Base-by-base conservation (phyloP, 2,113 vertebrate species). In the Nyctibius bracteatus region DNA sequence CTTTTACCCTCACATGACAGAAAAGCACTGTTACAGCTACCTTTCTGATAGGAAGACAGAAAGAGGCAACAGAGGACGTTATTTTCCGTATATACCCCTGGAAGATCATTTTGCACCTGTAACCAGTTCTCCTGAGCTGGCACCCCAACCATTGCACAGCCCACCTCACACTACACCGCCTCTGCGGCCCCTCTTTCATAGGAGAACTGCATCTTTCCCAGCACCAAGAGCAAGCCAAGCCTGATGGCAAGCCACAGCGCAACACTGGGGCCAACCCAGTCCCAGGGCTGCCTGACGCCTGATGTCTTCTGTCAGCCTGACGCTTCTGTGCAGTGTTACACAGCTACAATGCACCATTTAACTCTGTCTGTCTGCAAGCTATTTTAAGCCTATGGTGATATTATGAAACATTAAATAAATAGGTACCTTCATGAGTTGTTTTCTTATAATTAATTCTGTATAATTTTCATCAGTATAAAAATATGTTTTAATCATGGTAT, bases 91-190 rank as follows among this genome's bases (percentile, higher is more conserved):
- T 11, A 18, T 5, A 7, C 10, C 4, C 9, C 8, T 41, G 8
- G 6, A 70, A 85, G 27, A 68, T 77, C 5, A 17, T 74, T 70
- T 51, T 57, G 8, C 39, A 75, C 33, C 27, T 71, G 18, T 41
- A 55, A 6, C 6, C 12, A 85, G 6, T 25, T 59, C 17, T 66
- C 47, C 25, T 14, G 46, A 25, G 46, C 37, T 2, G 1, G 7
- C 0, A 0, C 4, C 55, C 12, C 51, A 71, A 2, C 5, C 8
- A 10, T 51, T n/a, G 28, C 21, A 44, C 24, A 70, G 33, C 14
- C 44, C n/a, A 21, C 27, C 11, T 55, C 7, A 0, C 16, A 63
- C 25, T 33, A 23, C 2, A 1, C 14, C 2, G 0, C 49, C 33
- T 11, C 24, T 77, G 44, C 1, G 2, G 10, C 9, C 24, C 30